Conservation (phyloP, 2,888 invertebrate genomes). For the Pollenia angustigena region DNA sequence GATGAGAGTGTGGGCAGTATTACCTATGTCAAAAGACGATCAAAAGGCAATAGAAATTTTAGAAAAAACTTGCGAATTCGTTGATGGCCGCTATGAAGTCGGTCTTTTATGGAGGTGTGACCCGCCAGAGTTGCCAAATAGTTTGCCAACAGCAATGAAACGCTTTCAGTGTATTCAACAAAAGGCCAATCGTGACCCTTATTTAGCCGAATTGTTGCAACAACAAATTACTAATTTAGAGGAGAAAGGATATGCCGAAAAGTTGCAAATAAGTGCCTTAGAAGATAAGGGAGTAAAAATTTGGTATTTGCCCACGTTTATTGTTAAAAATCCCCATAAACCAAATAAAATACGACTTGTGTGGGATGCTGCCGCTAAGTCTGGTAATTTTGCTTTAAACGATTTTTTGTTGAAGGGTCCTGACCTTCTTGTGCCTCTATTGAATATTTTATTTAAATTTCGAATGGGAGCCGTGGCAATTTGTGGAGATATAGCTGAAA, state of each 20-base stretch:
- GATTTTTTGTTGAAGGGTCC: constrained; percentile 54
- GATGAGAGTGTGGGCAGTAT: no score
- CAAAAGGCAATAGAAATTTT: no score
- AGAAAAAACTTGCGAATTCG: constrained; percentile 14
- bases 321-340: constrained; percentile 53
- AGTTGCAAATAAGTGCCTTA: background rate
- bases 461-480: constrained; percentile 21
- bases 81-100: constrained; percentile 38
- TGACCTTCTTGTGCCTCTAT: constrained; percentile 41
- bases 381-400: constrained; percentile 22
- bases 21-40: no score
- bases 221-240: constrained; percentile 60
- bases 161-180: constrained; percentile 49
- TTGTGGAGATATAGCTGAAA: constrained; percentile 59
- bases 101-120: no score
- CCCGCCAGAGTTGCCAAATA: no score
- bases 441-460: constrained; percentile 53
- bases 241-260: constrained; percentile 51
- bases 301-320: constrained; percentile 66
- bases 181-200: constrained; percentile 15
- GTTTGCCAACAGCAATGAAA: no score
- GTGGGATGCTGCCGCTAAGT: constrained; percentile 57
- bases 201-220: constrained; percentile 24
- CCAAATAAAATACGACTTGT: constrained; percentile 53
- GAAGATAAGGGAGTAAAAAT: background rate